These are phyloP conservation scores for Crotalus viridis DNA, from an alignment of 2,113 vertebrate species.

Conservation along the genomic window DNA sequence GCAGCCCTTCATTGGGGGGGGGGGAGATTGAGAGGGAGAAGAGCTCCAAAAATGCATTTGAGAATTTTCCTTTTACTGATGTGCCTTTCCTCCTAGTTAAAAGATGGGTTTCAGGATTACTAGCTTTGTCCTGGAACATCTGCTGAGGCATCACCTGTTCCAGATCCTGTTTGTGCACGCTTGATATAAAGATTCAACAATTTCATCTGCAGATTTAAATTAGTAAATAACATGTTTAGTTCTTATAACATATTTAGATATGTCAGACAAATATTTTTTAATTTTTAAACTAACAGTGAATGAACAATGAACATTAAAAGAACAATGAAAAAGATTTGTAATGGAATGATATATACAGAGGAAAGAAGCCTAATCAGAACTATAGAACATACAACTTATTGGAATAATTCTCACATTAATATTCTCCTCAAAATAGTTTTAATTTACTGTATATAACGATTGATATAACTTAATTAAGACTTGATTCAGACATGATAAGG, in stretches of 20 bases:
- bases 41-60: conserved; percentile 56
- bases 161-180: conserved; percentile 90
- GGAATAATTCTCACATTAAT: not conserved
- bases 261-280: not conserved
- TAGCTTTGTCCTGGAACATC: conserved; percentile 83
- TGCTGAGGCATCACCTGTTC: conserved; percentile 77
- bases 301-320: not conserved
- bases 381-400: not conserved
- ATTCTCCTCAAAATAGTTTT: not conserved
- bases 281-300: not conserved
- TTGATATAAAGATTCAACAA: conserved; percentile 97
- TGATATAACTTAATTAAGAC: not conserved
- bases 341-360: not conserved
- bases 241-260: not conserved
- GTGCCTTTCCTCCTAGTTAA: conserved; percentile 56
- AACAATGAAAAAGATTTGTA: not conserved
- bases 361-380: not conserved
- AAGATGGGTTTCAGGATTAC: conserved; percentile 65
- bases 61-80: conserved; percentile 62
- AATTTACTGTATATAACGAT: not conserved
- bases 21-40: conserved; percentile 46
- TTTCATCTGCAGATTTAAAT: conserved; percentile 83
- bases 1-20: conserved; percentile 56
- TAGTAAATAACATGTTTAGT: conserved; percentile 47
- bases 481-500: not conserved